A percentile compares a stretch with the other conserved stretches of the same genome.
Evolutionary conservation across 2,797 vertebrate genomes (phyloP).

Genomic region (Hypotaenidia okinawae): DNA sequence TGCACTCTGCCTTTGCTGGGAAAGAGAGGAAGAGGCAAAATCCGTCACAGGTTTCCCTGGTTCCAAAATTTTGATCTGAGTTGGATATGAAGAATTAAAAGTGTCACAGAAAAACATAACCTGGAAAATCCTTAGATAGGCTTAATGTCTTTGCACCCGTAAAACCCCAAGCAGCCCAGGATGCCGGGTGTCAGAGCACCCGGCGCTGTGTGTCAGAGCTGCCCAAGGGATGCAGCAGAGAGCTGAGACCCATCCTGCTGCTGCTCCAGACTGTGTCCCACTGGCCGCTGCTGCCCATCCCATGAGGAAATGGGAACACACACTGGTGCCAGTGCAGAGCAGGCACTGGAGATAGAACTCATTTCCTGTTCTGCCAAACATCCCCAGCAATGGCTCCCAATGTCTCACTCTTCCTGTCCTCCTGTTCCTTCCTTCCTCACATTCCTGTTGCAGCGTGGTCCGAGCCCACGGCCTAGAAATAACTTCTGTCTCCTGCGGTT

Average conservation of each 20-base stretch:
- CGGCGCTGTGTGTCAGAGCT: accelerated
- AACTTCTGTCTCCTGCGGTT: too few species aligned
- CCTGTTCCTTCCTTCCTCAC: too few species aligned
- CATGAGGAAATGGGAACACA: not conserved
- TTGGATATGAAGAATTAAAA: not conserved
- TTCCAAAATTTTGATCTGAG: not conserved
- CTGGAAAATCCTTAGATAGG: not conserved
- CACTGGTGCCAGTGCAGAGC: accelerated
- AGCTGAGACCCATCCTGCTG: not conserved
- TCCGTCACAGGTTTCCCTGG: not conserved
- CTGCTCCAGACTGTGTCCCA: not conserved
- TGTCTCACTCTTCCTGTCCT: not conserved
- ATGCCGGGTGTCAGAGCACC: too few species aligned
- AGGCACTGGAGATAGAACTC: not conserved
- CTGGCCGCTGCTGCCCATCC: not conserved
- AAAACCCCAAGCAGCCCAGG: not conserved
- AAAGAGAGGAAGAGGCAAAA: constrained; percentile 4
- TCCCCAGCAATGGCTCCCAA: not conserved
- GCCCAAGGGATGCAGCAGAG: not conserved
- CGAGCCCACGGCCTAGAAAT: not conserved
- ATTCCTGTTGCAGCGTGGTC: not conserved
- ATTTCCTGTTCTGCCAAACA: not conserved
- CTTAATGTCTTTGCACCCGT: not conserved
- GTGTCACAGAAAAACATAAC: not conserved
- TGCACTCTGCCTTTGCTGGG: not conserved